Conservation (phyloP, 2,888 invertebrate species). For the Acronicta leporina region DNA sequence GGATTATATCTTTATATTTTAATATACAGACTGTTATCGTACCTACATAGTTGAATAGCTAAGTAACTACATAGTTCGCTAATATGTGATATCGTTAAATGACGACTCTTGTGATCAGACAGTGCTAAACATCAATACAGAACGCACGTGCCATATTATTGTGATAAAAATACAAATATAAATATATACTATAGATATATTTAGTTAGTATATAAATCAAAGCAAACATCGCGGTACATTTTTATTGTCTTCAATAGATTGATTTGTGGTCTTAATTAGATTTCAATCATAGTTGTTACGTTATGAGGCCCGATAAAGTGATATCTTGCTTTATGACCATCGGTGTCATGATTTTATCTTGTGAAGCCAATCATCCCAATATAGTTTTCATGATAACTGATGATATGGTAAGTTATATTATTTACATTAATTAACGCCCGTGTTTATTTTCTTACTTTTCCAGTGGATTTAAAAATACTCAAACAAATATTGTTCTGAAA, state of each 20-base stretch:
- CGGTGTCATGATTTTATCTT: conserved; percentile 2
- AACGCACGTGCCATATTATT: conserved; percentile 5
- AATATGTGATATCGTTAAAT: conserved; percentile 23
- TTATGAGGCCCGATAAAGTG: conserved; percentile 18
- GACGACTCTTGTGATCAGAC: conserved; percentile 14
- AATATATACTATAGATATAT: background rate
- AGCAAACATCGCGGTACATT: background rate
- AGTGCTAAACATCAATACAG: background rate
- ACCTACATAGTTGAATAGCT: too few species aligned
- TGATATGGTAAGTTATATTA: conserved; percentile 92
- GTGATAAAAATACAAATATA: conserved; percentile 4
- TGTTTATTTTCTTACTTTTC: background rate
- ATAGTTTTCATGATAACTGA: conserved; percentile 94
- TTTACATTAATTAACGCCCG: background rate
- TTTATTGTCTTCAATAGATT: background rate
- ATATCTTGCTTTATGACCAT: conserved; percentile 13
- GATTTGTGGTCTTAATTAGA: background rate
- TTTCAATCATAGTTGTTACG: background rate
- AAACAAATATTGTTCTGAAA: too few species aligned
- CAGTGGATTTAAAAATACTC: too few species aligned
- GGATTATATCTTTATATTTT: too few species aligned
- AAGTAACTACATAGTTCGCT: background rate
- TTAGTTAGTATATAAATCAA: background rate
- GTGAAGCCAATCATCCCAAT: conserved; percentile 79
- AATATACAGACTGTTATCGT: too few species aligned